Evolutionary conservation across 2,888 invertebrate genomes (phyloP), one percentile per base, ranked within the genome.

Genomic region (Agrilus biguttatus): DNA sequence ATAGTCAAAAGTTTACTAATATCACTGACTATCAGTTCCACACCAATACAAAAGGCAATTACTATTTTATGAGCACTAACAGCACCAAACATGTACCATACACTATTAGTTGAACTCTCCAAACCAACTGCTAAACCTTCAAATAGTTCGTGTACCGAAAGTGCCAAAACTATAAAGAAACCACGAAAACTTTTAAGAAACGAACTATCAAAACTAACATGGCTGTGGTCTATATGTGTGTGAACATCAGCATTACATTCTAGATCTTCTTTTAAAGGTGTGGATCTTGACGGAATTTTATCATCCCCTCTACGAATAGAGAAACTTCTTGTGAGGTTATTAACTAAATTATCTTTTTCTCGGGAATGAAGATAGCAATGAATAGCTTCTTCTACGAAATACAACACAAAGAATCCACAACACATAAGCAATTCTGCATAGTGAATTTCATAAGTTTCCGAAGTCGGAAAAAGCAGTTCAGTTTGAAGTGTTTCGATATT

Each of bases 41-140:
- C 78, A 4, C 89, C 89, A 42, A 90, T 83, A 60, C 89, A 90
- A 62, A 90, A 89, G 0, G 88, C 86, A 47, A 90, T 80, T 19
- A 90, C 87, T 38, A 88, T 70, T 62, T 90, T 90, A 63, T 90
- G 90, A 0, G 85, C 83, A 1, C 84, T 78, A 1, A 90, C 79
- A 0, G 88, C 89, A 5, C 77, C 84, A 57, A 88, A 80, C 78
- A 90, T 83, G 61, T 86, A 86, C 73, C 80, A 81, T 7, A 80
- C 78, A 14, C 71, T 72, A 1, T 61, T 55, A 1, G 71, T 67
- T 19, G 76, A 75, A 12, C 73, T 68, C 59, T 87, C 85, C 43
- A 88, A 63, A 0, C 88, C 88, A 12, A 89, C 82, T 12, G 88
- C 83, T 41, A 88, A 68, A 14, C 88, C 90, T 68, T 90, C 89